These are phyloP conservation scores for Nothocercus nigrocapillus DNA, from an alignment of 2,113 vertebrate species.

Conservation along the genomic window DNA sequence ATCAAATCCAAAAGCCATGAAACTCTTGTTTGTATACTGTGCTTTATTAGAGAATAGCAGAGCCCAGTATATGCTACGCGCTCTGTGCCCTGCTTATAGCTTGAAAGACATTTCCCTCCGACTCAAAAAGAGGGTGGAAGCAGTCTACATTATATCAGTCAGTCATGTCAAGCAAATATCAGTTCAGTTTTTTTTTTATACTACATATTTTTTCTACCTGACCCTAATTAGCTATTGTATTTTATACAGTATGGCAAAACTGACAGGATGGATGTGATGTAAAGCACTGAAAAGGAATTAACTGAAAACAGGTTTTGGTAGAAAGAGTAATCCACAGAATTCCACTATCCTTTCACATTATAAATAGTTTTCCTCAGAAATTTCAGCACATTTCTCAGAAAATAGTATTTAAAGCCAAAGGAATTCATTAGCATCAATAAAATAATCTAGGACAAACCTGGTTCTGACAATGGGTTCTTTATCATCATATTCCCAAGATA, in stretches of 20 bases:
- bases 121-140: not conserved
- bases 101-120: not conserved
- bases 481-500: slow-evolving; percentile 88
- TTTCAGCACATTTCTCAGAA: not conserved
- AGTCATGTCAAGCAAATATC: too few species aligned
- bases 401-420: not conserved
- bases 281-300: not conserved
- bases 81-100: not conserved
- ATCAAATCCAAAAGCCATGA: not conserved
- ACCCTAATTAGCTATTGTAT: not conserved
- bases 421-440: not conserved
- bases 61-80: not conserved
- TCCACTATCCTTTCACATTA: not conserved
- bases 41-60: not conserved
- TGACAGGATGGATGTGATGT: not conserved
- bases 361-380: not conserved
- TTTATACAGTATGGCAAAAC: not conserved
- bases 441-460: slow-evolving; percentile 79
- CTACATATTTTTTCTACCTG: not conserved
- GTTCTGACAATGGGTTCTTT: slow-evolving; percentile 78
- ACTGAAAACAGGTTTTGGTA: not conserved
- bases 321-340: not conserved
- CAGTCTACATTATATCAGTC: not conserved
- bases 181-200: not conserved
- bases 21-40: not conserved